These are phyloP conservation scores for Gymnobelideus leadbeateri DNA, from an alignment of 2,113 vertebrate genomes.

Conservation along the genomic window DNA sequence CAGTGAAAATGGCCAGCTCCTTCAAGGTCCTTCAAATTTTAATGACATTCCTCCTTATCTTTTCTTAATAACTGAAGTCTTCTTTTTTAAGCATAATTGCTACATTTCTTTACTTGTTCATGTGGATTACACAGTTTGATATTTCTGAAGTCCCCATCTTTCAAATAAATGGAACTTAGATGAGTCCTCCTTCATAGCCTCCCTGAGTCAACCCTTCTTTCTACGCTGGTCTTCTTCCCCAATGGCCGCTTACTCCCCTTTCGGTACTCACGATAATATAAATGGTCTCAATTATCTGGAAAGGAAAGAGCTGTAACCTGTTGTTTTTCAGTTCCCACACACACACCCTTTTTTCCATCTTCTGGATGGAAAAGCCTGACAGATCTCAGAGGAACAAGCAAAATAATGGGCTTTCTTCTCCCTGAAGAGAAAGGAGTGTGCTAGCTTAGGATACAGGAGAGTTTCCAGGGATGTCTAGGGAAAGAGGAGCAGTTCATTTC, in stretches of 20 bases:
- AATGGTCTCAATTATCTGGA: slow-evolving; percentile 45
- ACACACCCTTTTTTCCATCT: neutral
- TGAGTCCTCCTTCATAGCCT: neutral
- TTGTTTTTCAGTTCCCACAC: slow-evolving; percentile 45
- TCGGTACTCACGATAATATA: neutral
- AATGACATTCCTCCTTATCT: neutral
- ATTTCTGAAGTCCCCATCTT: slow-evolving; percentile 43
- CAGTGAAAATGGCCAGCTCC: slow-evolving; percentile 10
- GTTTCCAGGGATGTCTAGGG: neutral
- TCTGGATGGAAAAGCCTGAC: neutral
- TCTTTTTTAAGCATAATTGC: slow-evolving; percentile 38
- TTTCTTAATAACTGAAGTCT: neutral
- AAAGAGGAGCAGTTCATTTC: neutral
- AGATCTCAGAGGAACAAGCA: slow-evolving; percentile 2
- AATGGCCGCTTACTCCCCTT: slow-evolving; percentile 35
- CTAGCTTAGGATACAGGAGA: neutral
- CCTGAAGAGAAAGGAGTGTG: neutral
- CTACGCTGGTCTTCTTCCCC: slow-evolving; percentile 8
- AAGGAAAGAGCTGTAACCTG: slow-evolving; percentile 29
- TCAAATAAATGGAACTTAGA: slow-evolving; percentile 34
- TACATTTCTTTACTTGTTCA: slow-evolving; percentile 53
- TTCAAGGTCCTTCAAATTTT: slow-evolving; percentile 19
- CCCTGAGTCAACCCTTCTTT: slow-evolving; percentile 15
- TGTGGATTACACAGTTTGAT: slow-evolving; percentile 52
- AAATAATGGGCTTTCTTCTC: neutral